Conservation (phyloP, 2,113 vertebrate genomes). For the Rattus rattus region DNA sequence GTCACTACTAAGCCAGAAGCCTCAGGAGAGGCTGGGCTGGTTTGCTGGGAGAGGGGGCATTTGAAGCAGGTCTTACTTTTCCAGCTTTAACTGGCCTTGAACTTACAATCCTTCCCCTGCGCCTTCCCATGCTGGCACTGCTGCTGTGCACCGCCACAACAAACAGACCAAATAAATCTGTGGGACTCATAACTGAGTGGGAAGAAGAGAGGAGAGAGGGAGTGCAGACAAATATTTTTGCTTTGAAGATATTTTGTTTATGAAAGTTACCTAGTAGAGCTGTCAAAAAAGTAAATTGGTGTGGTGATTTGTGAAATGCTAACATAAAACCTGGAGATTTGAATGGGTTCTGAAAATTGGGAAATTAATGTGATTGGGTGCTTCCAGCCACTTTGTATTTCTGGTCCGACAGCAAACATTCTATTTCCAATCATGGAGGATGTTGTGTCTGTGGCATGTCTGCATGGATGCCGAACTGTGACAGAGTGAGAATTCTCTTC, state of each 20-base stretch:
- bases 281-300: neutral
- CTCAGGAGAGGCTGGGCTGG: neutral
- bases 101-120: neutral
- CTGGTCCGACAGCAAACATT: neutral
- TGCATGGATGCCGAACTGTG: constrained; percentile 9
- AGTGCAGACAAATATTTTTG: neutral
- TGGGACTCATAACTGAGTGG: no score
- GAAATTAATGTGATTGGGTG: neutral
- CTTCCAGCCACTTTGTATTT: neutral
- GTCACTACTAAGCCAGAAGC: neutral
- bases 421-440: neutral
- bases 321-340: constrained; percentile 44
- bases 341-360: neutral
- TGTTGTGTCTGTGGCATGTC: neutral
- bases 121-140: neutral
- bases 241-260: constrained; percentile 29
- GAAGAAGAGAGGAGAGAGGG: neutral
- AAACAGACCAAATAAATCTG: neutral
- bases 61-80: neutral
- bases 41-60: neutral
- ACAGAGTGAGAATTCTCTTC: neutral
- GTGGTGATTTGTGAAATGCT: neutral
- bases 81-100: neutral
- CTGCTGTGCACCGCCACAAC: neutral
- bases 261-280: neutral